Conservation (phyloP, 2,888 invertebrate species). For the Oegoconia quadripuncta region DNA sequence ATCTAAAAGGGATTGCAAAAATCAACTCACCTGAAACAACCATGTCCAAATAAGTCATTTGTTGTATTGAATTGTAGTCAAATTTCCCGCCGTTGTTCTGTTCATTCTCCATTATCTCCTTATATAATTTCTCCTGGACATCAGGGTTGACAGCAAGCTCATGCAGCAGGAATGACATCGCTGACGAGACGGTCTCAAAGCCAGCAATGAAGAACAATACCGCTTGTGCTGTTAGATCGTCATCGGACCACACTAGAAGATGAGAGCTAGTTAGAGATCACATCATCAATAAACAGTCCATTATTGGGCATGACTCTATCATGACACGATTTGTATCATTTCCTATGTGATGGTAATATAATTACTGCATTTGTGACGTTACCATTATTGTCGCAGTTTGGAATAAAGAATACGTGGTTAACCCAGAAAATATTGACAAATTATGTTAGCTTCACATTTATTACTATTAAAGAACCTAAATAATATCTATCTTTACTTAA, state of each 20-base stretch:
- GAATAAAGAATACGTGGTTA: no score
- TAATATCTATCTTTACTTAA: no score
- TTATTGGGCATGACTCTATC: no score
- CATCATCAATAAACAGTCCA: no score
- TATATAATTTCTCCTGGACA: slow-evolving; percentile 71
- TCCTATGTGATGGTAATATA: no score
- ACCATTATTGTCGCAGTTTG: no score
- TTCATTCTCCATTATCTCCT: slow-evolving; percentile 73
- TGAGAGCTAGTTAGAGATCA: no score
- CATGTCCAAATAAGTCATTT: slow-evolving; percentile 81
- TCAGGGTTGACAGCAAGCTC: slow-evolving; percentile 80
- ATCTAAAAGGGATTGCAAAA: background rate
- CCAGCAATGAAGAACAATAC: slow-evolving; percentile 78
- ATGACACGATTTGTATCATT: no score
- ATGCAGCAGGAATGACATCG: slow-evolving; percentile 72
- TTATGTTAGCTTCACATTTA: no score
- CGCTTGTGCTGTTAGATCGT: slow-evolving; percentile 67
- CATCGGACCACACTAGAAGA: slow-evolving; percentile 48
- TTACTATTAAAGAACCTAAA: no score
- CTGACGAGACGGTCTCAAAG: slow-evolving; percentile 67
- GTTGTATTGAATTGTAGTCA: slow-evolving; percentile 70
- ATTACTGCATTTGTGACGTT: no score
- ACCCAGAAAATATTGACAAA: no score
- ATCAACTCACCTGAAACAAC: slow-evolving; percentile 69
- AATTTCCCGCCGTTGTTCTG: slow-evolving; percentile 55